phyloP scores from a whole-genome alignment of 2,888 invertebrate species.

The Drosophila stalkeri region DNA sequence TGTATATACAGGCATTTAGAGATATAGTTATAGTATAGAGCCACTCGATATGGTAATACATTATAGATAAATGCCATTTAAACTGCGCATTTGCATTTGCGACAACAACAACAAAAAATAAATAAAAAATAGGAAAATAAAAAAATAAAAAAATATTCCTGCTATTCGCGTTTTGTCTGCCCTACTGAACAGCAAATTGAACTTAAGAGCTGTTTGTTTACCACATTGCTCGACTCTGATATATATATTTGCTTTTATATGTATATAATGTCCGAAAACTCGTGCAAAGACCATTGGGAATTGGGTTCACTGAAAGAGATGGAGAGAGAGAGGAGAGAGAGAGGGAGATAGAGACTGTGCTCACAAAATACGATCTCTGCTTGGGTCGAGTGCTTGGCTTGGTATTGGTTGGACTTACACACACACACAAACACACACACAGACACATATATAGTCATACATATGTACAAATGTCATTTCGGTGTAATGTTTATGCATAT shows the following conservation, averaged over 20 bases:
- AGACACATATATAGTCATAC: background rate
- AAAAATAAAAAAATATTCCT: background rate
- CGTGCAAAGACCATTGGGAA: slow-evolving; percentile 27
- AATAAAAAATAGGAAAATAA: too few species aligned
- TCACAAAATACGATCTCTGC: slow-evolving; percentile 27
- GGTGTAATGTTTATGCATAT: slow-evolving; percentile 52
- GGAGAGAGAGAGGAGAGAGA: background rate
- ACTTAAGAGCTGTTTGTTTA: slow-evolving; percentile 32
- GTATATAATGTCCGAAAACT: slow-evolving; percentile 6
- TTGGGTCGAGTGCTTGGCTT: slow-evolving; percentile 3
- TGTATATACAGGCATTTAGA: slow-evolving; percentile 2
- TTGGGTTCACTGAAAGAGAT: slow-evolving; percentile 3
- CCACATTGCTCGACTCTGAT: slow-evolving; percentile 24
- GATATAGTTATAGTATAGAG: slow-evolving; percentile 5
- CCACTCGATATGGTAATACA: slow-evolving; percentile 50
- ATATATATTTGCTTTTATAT: background rate
- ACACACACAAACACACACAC: background rate
- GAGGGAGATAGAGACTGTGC: slow-evolving; percentile 4
- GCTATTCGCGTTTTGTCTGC: slow-evolving; percentile 8
- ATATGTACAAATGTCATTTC: slow-evolving; percentile 27
- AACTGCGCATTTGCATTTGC: slow-evolving; percentile 48
- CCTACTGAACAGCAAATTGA: slow-evolving; percentile 31
- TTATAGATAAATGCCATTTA: slow-evolving; percentile 57
- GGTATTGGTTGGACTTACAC: slow-evolving; percentile 1
- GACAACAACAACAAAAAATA: background rate